These are phyloP conservation scores for Climacteris rufus DNA, from an alignment of 2,113 vertebrate genomes.

Conservation along the genomic window DNA sequence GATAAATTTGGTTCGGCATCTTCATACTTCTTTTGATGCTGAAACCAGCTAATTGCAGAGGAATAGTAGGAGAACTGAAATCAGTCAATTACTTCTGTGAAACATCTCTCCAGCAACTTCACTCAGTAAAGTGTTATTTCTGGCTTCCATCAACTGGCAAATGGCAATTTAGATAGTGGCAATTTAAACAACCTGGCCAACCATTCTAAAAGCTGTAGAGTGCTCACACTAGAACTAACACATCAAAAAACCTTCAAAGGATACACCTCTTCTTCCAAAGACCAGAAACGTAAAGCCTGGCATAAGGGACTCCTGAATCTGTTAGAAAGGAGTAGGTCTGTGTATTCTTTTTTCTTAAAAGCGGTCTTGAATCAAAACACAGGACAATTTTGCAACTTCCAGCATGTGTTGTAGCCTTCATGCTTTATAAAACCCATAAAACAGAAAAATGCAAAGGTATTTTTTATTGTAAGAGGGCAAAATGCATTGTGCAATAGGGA, in stretches of 20 bases:
- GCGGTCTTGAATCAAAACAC: background rate
- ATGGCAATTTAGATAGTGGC: background rate
- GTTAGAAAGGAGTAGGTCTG: background rate
- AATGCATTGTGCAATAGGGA: background rate
- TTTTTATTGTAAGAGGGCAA: background rate
- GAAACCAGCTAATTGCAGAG: background rate
- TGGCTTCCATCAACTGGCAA: conserved; percentile 34
- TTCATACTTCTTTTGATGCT: background rate
- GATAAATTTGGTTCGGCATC: background rate
- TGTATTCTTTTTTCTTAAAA: background rate
- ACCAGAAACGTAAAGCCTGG: background rate
- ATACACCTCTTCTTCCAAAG: background rate
- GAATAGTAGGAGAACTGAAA: background rate
- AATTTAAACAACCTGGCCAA: background rate
- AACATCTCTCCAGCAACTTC: background rate
- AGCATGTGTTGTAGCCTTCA: background rate
- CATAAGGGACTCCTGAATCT: background rate
- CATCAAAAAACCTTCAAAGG: background rate
- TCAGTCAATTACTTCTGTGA: background rate
- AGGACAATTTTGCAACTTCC: background rate
- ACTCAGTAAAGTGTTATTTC: background rate
- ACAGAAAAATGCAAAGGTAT: background rate
- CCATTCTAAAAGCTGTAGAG: background rate
- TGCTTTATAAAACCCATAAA: background rate
- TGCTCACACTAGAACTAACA: background rate